phyloP scores from a whole-genome alignment of 2,797 vertebrate species.

The Carapus acus region DNA sequence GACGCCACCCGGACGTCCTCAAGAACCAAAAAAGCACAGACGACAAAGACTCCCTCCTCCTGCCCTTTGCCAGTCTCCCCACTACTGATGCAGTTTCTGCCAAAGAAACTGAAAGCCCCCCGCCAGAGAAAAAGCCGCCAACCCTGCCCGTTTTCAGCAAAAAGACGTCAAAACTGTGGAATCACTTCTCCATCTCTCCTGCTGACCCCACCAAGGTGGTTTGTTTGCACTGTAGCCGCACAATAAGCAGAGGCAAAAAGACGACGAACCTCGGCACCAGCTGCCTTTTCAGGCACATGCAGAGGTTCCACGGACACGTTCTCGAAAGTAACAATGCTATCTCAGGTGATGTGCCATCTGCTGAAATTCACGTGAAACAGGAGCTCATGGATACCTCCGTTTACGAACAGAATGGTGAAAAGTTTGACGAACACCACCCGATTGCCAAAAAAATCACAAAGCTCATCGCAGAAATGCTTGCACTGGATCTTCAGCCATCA shows the following conservation, averaged over 20 bases:
- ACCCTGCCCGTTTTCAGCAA: conserved; percentile 83
- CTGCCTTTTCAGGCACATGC: conserved; percentile 92
- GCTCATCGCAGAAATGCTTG: conserved; percentile 97
- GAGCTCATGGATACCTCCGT: conserved; percentile 73
- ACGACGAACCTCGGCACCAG: conserved; percentile 96
- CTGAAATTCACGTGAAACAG: conserved; percentile 71
- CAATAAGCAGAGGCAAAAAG: conserved; percentile 96
- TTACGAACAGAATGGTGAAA: conserved; percentile 77
- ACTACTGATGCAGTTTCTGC: conserved; percentile 76
- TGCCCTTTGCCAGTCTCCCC: conserved; percentile 74
- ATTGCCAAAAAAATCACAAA: conserved; percentile 98
- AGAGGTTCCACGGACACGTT: conserved; percentile 88
- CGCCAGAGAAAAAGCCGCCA: conserved; percentile 72
- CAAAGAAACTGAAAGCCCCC: conserved; percentile 70
- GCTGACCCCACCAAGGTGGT: conserved; percentile 93
- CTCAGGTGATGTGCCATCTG: conserved; percentile 78
- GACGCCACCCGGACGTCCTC: conserved; percentile 86
- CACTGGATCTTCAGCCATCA: conserved; percentile 98
- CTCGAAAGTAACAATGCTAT: conserved; percentile 81
- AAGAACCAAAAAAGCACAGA: conserved; percentile 81
- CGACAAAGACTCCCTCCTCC: conserved; percentile 76
- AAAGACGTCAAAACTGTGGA: conserved; percentile 99
- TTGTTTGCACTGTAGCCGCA: conserved; percentile 97
- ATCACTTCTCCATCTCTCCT: conserved; percentile 93
- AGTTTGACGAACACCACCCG: conserved; percentile 87